Evolutionary conservation across 2,113 vertebrate genomes (phyloP).

Genomic region (Setophaga petechia): DNA sequence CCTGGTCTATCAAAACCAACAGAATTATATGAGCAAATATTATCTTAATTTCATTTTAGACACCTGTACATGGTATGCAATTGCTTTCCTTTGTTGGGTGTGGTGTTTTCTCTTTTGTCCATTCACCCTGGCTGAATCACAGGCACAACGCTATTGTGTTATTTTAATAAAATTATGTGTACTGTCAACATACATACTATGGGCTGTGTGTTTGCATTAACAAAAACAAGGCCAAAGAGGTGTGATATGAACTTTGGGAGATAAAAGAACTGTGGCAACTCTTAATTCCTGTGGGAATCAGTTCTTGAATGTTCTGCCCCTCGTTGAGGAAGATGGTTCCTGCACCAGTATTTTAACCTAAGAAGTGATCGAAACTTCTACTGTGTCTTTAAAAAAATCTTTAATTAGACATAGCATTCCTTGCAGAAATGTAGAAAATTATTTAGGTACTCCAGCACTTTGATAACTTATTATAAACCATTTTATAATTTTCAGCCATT

Average conservation of each 20-base stretch:
- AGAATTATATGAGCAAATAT: conserved; percentile 43
- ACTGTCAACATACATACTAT: not conserved
- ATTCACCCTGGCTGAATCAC: not conserved
- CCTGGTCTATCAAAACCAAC: conserved; percentile 20
- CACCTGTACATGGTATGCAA: not conserved
- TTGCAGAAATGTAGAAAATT: not conserved
- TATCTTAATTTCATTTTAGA: conserved; percentile 29
- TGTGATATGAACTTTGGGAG: not conserved
- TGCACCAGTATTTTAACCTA: not conserved
- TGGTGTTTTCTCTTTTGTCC: not conserved
- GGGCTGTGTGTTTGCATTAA: not conserved
- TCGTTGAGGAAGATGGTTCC: not conserved
- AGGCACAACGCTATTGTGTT: not conserved
- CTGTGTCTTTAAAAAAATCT: not conserved
- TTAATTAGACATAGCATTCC: not conserved
- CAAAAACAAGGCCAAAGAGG: not conserved
- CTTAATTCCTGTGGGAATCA: not conserved
- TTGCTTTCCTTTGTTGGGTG: conserved; percentile 19
- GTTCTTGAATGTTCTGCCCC: not conserved
- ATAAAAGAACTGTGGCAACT: not conserved
- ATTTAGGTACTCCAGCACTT: not conserved
- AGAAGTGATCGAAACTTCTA: not conserved
- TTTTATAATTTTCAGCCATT: not conserved
- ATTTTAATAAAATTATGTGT: conserved; percentile 30
- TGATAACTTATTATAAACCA: not conserved